Evolutionary conservation across 2,888 invertebrate genomes (phyloP).

Genomic region (Druceiella hillmani): DNA sequence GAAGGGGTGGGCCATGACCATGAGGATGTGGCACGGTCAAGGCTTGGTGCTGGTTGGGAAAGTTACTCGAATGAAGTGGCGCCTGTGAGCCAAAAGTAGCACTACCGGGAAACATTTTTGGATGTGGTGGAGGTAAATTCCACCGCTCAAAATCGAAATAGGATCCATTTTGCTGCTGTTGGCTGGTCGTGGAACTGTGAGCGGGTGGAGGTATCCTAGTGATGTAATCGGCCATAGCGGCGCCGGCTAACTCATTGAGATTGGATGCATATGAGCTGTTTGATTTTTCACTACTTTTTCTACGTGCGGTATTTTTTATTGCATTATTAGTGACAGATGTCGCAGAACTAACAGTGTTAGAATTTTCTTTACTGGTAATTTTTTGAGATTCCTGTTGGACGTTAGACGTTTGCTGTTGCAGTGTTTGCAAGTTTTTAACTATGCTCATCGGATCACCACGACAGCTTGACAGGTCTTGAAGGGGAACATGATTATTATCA

Average conservation of each 20-base stretch:
- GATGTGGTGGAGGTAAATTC: conserved; percentile 65
- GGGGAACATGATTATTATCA: conserved; percentile 55
- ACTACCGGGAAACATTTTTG: conserved; percentile 62
- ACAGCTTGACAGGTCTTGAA: conserved; percentile 69
- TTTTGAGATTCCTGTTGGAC: conserved; percentile 49
- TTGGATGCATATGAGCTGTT: conserved; percentile 36
- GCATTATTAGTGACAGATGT: conserved; percentile 30
- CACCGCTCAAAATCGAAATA: conserved; percentile 79
- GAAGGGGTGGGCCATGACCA: conserved; percentile 59
- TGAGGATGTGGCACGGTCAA: conserved; percentile 61
- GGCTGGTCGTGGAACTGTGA: conserved; percentile 56
- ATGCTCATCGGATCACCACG: conserved; percentile 72
- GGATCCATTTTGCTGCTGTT: conserved; percentile 57
- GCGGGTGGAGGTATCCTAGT: conserved; percentile 66
- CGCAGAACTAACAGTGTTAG: conserved; percentile 26
- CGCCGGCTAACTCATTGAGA: conserved; percentile 50
- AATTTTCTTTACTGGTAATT: conserved; percentile 37
- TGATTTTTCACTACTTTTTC: conserved; percentile 56
- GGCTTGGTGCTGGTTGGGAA: conserved; percentile 58
- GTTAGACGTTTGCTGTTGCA: conserved; percentile 54
- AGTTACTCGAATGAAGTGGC: conserved; percentile 50
- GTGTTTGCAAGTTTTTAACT: conserved; percentile 63
- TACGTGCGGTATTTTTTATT: conserved; percentile 41
- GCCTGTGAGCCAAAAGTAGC: conserved; percentile 56
- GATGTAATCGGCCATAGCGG: conserved; percentile 50